Evolutionary conservation across 2,797 vertebrate species (phyloP).

Genomic region (Amblyopsis hoosieri): DNA sequence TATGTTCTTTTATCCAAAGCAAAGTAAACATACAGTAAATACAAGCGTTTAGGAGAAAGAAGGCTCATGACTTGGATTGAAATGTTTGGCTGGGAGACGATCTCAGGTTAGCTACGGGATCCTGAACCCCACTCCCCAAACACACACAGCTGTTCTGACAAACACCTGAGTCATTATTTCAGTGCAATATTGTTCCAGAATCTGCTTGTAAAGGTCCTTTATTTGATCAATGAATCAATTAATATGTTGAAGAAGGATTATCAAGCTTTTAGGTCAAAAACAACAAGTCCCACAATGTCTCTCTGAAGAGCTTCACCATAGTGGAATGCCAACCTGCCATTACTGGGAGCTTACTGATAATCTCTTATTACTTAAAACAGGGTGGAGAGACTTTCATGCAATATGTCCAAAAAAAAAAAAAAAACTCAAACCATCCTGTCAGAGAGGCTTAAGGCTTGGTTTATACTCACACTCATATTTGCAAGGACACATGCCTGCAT

Average conservation of each 20-base stretch:
- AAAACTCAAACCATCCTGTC: constrained; percentile 77
- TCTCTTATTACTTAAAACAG: constrained; percentile 83
- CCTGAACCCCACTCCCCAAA: background rate
- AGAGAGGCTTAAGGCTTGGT: constrained; percentile 70
- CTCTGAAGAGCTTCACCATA: constrained; percentile 30
- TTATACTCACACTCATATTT: constrained; percentile 66
- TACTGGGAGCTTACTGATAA: constrained; percentile 75
- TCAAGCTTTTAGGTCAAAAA: constrained; percentile 50
- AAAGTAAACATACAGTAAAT: no score
- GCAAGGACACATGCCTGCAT: constrained; percentile 74
- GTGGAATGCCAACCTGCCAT: constrained; percentile 69
- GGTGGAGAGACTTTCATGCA: constrained; percentile 74
- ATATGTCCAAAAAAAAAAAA: constrained; percentile 45
- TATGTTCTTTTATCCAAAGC: no score
- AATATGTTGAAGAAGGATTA: constrained; percentile 56
- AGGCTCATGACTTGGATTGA: no score
- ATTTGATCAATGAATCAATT: constrained; percentile 50
- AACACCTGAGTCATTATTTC: background rate
- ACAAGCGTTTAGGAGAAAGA: no score
- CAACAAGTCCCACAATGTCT: constrained; percentile 51
- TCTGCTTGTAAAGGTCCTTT: constrained; percentile 13
- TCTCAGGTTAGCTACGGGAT: no score
- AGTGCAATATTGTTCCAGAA: constrained; percentile 6
- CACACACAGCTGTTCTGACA: constrained; percentile 3
- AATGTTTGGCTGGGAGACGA: no score